These are phyloP conservation scores for Diaperis boleti DNA, from an alignment of 2,888 invertebrate genomes.

Conservation along the genomic window DNA sequence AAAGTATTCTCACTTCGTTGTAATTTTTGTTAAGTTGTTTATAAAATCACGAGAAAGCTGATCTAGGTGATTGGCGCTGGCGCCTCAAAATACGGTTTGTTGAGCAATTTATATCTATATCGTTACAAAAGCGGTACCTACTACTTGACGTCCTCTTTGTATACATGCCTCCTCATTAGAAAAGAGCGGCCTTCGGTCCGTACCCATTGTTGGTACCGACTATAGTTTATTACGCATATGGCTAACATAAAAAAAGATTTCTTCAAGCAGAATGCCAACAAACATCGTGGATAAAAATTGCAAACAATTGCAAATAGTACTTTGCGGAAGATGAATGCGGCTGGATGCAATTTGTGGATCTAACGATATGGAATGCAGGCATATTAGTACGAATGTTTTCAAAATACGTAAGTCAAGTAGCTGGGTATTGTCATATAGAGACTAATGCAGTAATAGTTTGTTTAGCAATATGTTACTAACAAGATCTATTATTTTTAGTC, in stretches of 20 bases:
- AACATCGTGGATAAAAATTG: slow-evolving; percentile 43
- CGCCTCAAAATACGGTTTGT: slow-evolving; percentile 9
- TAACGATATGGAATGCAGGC: slow-evolving; percentile 53
- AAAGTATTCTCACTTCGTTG: slow-evolving; percentile 7
- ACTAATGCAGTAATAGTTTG: too few relatives aligned
- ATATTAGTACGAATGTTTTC: slow-evolving; percentile 30
- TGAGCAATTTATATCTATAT: slow-evolving; percentile 4
- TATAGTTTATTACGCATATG: slow-evolving; percentile 34
- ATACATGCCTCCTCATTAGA: slow-evolving; percentile 34
- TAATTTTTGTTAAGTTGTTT: slow-evolving; percentile 25
- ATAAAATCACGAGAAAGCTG: slow-evolving; percentile 34
- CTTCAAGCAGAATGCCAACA: slow-evolving; percentile 16
- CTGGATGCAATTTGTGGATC: slow-evolving; percentile 49
- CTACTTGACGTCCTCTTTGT: slow-evolving; percentile 32
- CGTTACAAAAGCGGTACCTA: neutral
- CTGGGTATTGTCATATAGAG: too few relatives aligned
- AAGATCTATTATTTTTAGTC: too few relatives aligned
- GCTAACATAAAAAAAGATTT: slow-evolving; percentile 27
- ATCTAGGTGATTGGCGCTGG: slow-evolving; percentile 15
- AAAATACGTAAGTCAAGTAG: neutral
- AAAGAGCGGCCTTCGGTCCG: slow-evolving; percentile 31
- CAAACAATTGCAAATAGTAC: slow-evolving; percentile 49
- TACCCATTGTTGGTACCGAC: slow-evolving; percentile 33
- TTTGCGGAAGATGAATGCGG: slow-evolving; percentile 47
- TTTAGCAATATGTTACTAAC: too few relatives aligned